Evolutionary conservation across 2,888 invertebrate species (phyloP).

Genomic region (Buathra laborator): DNA sequence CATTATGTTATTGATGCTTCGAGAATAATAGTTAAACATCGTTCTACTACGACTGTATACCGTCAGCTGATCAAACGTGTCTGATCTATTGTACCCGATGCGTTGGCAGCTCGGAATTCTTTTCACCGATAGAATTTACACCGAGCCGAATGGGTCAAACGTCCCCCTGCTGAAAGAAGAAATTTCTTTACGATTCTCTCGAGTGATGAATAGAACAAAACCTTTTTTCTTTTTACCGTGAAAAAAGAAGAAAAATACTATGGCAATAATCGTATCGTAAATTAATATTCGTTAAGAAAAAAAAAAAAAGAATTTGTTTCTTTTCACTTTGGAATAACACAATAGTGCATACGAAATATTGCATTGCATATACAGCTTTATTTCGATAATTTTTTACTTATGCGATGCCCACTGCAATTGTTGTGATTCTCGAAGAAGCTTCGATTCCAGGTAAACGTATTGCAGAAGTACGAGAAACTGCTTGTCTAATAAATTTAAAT

Average conservation of each 20-base stretch:
- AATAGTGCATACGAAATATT: too few species aligned
- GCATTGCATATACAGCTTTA: too few species aligned
- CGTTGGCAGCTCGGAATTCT: slow-evolving; percentile 21
- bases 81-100: not conserved
- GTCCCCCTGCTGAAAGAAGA: not conserved
- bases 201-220: not conserved
- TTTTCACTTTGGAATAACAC: too few species aligned
- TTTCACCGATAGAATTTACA: not conserved
- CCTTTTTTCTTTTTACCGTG: too few species aligned
- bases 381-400: not conserved
- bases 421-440: not conserved
- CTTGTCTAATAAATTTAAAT: slow-evolving; percentile 13
- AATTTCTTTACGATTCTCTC: not conserved
- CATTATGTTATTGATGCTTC: slow-evolving; percentile 73
- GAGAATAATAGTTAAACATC: slow-evolving; percentile 68
- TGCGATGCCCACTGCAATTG: not conserved
- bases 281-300: too few species aligned
- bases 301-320: too few species aligned
- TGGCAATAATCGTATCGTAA: too few species aligned
- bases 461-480: slow-evolving; percentile 5
- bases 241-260: too few species aligned
- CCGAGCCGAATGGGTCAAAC: not conserved
- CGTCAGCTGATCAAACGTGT: slow-evolving; percentile 65
- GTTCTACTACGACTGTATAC: slow-evolving; percentile 66
- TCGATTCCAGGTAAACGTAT: not conserved